Base-by-base conservation (phyloP, 2,888 invertebrate genomes). In the Drosophila meridiana region DNA sequence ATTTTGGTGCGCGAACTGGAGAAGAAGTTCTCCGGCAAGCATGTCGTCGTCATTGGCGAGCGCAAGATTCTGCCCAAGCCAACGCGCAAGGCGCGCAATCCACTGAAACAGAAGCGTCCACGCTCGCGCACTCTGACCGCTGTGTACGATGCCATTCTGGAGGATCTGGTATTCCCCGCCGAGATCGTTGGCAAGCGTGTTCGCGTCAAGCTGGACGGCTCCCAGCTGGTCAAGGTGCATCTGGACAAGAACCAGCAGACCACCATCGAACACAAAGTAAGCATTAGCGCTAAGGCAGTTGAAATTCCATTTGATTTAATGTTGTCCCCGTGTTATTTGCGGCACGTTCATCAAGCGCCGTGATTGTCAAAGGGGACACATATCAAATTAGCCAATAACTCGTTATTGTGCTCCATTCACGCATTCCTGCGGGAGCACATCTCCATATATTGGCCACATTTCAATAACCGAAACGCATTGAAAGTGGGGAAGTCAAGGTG, bases 151-250 rank as follows among this genome's bases (percentile, higher is more conserved):
- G 97, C 98, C 67, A 98, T 99, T 91, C 94, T 99, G 78, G 99
- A 99, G 93, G 99, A 99, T 94, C 94, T 99, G 88, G 99, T 99
- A 69, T 99, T 97, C 94, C 99, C 99, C 36, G 99, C 99, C 62
- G 99, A 99, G 94, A 99, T 99, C 90, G 99, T 99, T 48, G 99
- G 99, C 93, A 99, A 99, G 94, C 96, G 99, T 82, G 98, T 98
- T 92, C 95, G 99, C 85, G 96, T 99, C 74, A 98, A 98, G 94
- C 94, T 99, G 90, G 99, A 99, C 93, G 99, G 99, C 78, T 97
- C 98, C 55, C 97, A 99, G 92, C 95, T 99, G 79, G 98, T 98
- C 93, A 99, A 99, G 94, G 98, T 99, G 87, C 99, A 99, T 94
- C 95, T 99, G 92, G 99, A 99, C 94, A 99, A 99, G 94, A 97